Base-by-base conservation (phyloP, 2,113 vertebrate species). In the Otus sunia region DNA sequence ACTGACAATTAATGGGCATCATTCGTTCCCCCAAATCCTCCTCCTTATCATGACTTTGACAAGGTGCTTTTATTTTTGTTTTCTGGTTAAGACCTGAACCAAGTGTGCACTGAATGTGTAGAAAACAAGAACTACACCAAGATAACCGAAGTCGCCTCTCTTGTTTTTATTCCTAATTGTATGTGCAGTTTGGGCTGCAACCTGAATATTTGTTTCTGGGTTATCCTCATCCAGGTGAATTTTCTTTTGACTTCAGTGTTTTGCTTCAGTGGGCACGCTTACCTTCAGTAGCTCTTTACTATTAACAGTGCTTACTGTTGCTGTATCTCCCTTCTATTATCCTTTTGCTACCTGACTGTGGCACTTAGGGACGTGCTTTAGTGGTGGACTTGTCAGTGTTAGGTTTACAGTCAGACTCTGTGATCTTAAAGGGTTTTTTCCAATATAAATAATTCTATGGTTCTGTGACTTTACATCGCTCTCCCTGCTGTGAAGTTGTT, bases 91-190 rank as follows among this genome's bases (percentile, higher is more conserved):
- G 43, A 4, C 41, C 60, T 25, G 45, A 66, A 27, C 18, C 0
- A 1, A 30, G 55, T 0, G 2, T 5, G 1, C 3, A 1, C 0
- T 2, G 41, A 79, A 37, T 5, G 17, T 12, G 25, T 14, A 23
- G 72, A 69, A 64, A 66, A 5, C 55, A 59, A 67, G 86, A 67
- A 14, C 36, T 58, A 1, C 32, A 11, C 16, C 26, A 22, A 62
- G 68, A 15, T 37, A 62, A 1, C 15, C 41, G 7, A 88, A 66
- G 6, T 67, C 12, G 32, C 30, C 49, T 66, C 29, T 63, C 37
- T 47, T 2, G 14, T 36, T 85, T 78, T 83, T 41, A 5, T 79
- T 67, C 74, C 11, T 56, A 67, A n/a, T 52, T 53, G 12, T 12
- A 2, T 13, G 19, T 13, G 25, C 12, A 2, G 85, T 86, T 63